Percentiles rank a stretch among this genome's conserved stretches.
Conservation (phyloP, 2,113 vertebrate species). For the Camelus bactrianus region DNA sequence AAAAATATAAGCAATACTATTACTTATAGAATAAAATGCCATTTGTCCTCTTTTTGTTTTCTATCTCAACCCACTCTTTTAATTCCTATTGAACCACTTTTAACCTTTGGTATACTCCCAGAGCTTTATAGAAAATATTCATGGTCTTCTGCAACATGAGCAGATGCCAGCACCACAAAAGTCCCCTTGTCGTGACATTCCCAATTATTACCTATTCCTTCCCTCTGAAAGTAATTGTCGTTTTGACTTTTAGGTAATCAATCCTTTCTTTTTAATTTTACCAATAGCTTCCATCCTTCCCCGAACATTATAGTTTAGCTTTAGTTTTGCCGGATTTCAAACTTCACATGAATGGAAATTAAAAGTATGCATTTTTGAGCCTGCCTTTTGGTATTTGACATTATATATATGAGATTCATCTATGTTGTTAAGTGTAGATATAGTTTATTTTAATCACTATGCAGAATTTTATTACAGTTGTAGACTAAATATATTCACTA, state of each 20-base stretch:
- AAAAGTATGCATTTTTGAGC: background rate
- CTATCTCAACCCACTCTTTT: background rate
- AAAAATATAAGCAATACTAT: background rate
- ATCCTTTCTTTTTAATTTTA: background rate
- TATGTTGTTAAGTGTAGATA: background rate
- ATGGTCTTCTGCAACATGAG: background rate
- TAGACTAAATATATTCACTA: background rate
- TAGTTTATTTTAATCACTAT: background rate
- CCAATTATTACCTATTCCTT: background rate
- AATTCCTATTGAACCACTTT: background rate
- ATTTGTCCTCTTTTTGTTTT: background rate
- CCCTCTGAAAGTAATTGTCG: background rate
- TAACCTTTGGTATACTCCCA: background rate
- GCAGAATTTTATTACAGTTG: background rate
- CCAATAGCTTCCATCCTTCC: background rate
- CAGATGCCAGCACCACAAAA: background rate
- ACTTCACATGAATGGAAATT: background rate
- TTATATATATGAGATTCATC: background rate
- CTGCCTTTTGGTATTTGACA: background rate
- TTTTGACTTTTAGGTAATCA: background rate
- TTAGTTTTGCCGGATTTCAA: constrained; percentile 48
- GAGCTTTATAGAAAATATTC: background rate
- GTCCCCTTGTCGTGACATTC: background rate
- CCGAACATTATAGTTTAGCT: background rate
- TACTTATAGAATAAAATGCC: background rate